Conservation (phyloP, 2,113 vertebrate genomes). For the Turdus rufiventris region DNA sequence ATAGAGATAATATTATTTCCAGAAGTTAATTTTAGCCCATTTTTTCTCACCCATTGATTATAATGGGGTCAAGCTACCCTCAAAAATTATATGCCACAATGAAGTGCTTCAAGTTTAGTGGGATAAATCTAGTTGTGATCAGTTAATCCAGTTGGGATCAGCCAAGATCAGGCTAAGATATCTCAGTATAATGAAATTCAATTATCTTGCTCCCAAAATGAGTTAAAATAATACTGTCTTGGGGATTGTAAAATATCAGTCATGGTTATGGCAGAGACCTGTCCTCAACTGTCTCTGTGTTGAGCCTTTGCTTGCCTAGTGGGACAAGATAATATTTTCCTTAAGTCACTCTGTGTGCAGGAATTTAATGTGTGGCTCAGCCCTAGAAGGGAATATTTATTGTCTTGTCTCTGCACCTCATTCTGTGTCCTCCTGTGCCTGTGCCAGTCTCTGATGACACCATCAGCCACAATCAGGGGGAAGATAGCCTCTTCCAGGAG, state of each 20-base stretch:
- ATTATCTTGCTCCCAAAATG: not conserved
- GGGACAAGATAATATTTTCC: not conserved
- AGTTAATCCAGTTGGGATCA: not conserved
- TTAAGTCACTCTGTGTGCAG: not conserved
- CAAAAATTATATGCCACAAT: not conserved
- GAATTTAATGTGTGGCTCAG: not conserved
- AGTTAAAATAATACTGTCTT: not conserved
- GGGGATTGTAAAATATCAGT: not conserved
- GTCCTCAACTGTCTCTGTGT: not conserved
- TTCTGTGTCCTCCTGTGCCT: not conserved
- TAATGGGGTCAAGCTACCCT: not conserved
- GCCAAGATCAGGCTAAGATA: not conserved
- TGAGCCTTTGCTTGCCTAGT: not conserved
- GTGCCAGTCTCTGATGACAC: not conserved
- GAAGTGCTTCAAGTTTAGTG: not conserved
- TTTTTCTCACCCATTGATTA: not conserved
- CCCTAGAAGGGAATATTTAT: not conserved
- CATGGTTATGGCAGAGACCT: not conserved
- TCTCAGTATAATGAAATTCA: not conserved
- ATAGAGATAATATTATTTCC: not conserved
- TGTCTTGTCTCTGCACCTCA: not conserved
- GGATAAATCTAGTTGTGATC: constrained; percentile 19
- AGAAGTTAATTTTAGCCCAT: not conserved
- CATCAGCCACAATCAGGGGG: too few species aligned
- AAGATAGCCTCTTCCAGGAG: not conserved